These are phyloP conservation scores for Anastrepha ludens DNA, from an alignment of 1,140 invertebrate genomes.

Conservation along the genomic window DNA sequence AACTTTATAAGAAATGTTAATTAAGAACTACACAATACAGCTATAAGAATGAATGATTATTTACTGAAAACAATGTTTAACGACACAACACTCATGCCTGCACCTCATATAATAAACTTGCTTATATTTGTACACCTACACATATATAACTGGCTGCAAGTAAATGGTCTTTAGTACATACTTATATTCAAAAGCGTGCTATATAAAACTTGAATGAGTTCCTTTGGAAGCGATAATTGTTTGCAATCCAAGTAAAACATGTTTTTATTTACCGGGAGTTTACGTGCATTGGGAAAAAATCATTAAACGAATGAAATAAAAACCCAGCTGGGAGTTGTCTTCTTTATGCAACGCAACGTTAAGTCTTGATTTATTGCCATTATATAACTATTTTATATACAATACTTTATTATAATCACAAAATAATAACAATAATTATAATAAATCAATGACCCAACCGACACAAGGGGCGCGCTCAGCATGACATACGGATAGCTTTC, in stretches of 20 bases:
- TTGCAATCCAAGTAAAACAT: constrained; percentile 43
- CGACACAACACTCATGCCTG: not conserved
- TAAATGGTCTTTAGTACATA: not conserved
- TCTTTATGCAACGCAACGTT: no score
- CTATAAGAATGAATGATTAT: not conserved
- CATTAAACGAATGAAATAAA: not conserved
- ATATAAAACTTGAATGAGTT: not conserved
- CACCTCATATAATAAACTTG: no score
- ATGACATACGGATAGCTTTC: no score
- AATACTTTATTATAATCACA: no score
- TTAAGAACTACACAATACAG: not conserved
- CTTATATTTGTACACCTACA: not conserved
- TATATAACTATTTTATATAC: no score
- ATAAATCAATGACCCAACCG: no score
- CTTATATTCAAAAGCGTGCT: not conserved
- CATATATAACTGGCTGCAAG: not conserved
- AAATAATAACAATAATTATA: no score
- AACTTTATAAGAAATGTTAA: not conserved
- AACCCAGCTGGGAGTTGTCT: not conserved
- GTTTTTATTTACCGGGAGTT: constrained; percentile 24
- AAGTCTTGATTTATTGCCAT: no score
- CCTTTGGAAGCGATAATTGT: constrained; percentile 20
- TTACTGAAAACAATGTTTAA: not conserved
- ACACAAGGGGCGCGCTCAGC: no score
- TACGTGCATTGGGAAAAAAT: constrained; percentile 8